Evolutionary conservation across 2,888 invertebrate genomes (phyloP).

Genomic region (Opisthograptis luteolata): DNA sequence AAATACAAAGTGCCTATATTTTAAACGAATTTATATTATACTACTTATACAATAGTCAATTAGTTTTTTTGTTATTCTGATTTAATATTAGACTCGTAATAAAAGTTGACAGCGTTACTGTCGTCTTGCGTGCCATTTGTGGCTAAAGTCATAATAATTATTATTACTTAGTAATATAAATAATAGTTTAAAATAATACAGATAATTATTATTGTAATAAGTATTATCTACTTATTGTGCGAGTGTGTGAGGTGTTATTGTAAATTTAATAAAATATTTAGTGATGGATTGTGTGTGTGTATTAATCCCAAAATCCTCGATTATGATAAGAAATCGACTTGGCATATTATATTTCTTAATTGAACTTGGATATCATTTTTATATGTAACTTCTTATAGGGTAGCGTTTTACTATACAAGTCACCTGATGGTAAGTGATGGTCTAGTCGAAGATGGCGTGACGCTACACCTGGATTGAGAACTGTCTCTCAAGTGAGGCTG

Average conservation of each 20-base stretch:
- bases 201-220: slow-evolving; percentile 61
- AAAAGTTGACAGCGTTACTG: slow-evolving; percentile 32
- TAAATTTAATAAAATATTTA: slow-evolving; percentile 72
- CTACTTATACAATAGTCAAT: slow-evolving; percentile 22
- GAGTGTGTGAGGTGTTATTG: slow-evolving; percentile 67
- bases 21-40: slow-evolving; percentile 53
- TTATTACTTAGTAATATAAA: slow-evolving; percentile 33
- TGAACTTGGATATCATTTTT: too few species aligned
- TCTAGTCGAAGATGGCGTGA: too few species aligned
- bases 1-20: slow-evolving; percentile 44
- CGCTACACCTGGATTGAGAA: too few species aligned
- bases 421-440: too few species aligned
- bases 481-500: too few species aligned
- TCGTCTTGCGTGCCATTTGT: slow-evolving; percentile 63
- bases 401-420: too few species aligned
- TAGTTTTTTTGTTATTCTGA: slow-evolving; percentile 24
- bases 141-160: slow-evolving; percentile 59
- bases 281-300: slow-evolving; percentile 40
- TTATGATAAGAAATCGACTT: neutral
- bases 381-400: too few species aligned
- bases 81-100: slow-evolving; percentile 11
- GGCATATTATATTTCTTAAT: too few species aligned
- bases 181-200: slow-evolving; percentile 34
- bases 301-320: neutral
- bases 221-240: slow-evolving; percentile 76